Percentiles rank a stretch among this genome's conserved stretches.
Conservation (phyloP, 2,888 invertebrate genomes). For the Nephrocerus scutellatus region DNA sequence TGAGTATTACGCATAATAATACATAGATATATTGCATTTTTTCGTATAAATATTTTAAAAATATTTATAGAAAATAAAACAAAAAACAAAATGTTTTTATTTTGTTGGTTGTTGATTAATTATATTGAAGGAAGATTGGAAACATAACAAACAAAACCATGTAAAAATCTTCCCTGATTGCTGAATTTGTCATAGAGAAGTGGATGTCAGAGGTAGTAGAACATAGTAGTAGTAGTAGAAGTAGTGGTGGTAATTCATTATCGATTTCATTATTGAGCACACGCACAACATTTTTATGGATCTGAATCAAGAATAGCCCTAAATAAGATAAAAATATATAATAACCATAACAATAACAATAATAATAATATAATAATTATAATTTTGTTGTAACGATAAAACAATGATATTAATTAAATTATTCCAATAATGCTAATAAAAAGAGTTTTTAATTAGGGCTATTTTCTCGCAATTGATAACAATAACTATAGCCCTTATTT, state of each 20-base stretch:
- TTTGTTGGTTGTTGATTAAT: too few relatives aligned
- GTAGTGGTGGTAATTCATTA: conserved; percentile 20
- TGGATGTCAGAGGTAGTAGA: conserved; percentile 1
- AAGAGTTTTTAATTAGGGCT: neutral
- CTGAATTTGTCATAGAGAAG: conserved; percentile 7
- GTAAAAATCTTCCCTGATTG: conserved; percentile 17
- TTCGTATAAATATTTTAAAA: too few relatives aligned
- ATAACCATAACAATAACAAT: conserved; percentile 18
- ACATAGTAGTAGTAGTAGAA: conserved; percentile 12
- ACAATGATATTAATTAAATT: too few relatives aligned
- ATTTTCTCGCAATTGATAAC: neutral
- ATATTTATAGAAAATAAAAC: too few relatives aligned
- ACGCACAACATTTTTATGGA: too few relatives aligned
- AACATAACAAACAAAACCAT: conserved; percentile 24
- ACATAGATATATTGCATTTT: too few relatives aligned
- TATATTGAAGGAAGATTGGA: too few relatives aligned
- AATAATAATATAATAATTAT: conserved; percentile 14
- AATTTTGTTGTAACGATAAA: neutral
- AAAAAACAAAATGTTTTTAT: too few relatives aligned
- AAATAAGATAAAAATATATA: conserved; percentile 21
- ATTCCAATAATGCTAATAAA: too few relatives aligned
- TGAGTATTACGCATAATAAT: too few relatives aligned
- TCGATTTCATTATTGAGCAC: too few relatives aligned
- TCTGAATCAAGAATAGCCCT: conserved; percentile 19
- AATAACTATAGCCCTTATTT: too few relatives aligned